Evolutionary conservation across 2,113 vertebrate species (phyloP).

Genomic region (Aspiorhynchus laticeps): DNA sequence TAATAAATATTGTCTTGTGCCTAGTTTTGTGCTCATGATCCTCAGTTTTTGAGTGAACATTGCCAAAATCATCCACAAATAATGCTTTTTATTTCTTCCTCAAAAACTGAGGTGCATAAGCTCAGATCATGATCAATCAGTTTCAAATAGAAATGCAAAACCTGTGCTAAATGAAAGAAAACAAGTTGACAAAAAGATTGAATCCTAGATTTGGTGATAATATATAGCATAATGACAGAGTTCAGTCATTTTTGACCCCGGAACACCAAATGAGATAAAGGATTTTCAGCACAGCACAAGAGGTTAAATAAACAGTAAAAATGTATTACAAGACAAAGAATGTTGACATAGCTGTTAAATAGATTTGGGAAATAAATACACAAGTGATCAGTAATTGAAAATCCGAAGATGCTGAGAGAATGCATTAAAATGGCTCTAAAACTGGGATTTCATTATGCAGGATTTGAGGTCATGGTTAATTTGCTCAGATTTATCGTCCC

Average conservation of each 20-base stretch:
- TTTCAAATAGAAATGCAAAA: neutral
- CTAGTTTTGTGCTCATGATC: neutral
- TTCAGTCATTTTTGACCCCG: neutral
- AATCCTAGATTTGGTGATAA: neutral
- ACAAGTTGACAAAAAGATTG: neutral
- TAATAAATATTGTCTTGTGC: neutral
- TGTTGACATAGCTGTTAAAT: neutral
- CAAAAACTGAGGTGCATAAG: no score
- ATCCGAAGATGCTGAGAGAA: constrained; percentile 22
- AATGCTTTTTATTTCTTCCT: neutral
- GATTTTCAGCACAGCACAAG: neutral
- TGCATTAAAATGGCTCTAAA: constrained; percentile 46
- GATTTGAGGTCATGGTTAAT: constrained; percentile 62
- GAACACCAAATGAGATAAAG: neutral
- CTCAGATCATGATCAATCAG: no score
- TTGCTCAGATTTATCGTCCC: constrained; percentile 59
- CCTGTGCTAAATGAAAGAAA: neutral
- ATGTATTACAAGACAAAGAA: neutral
- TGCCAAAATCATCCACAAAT: neutral
- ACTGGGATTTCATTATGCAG: constrained; percentile 56
- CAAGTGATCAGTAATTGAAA: constrained; percentile 24
- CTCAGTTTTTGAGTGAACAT: neutral
- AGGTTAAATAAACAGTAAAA: neutral
- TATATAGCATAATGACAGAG: neutral
- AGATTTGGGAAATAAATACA: constrained; percentile 9